phyloP scores from a whole-genome alignment of 2,888 invertebrate species.

The Lasioglossum villosulum region DNA sequence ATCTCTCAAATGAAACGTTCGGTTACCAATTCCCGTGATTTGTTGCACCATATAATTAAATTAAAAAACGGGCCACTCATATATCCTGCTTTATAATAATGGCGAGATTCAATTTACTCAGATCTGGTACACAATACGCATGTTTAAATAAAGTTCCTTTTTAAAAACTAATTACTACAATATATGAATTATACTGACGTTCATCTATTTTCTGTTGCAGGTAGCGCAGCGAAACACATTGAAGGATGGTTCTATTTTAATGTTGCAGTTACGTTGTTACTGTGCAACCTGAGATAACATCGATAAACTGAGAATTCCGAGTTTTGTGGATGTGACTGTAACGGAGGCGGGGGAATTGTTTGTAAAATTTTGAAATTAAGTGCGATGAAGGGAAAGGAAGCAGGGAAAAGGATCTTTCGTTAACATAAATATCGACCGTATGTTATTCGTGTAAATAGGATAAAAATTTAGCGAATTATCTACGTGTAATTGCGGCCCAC shows the following conservation, averaged over 20 bases:
- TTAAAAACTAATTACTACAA: not conserved
- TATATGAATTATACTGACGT: not conserved
- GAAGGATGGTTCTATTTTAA: slow-evolving; percentile 76
- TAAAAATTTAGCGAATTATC: slow-evolving; percentile 79
- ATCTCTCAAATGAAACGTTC: not conserved
- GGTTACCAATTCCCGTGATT: not conserved
- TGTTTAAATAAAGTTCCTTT: not conserved
- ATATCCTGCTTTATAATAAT: not conserved
- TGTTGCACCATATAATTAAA: not conserved
- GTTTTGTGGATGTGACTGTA: slow-evolving; percentile 74
- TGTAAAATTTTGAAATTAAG: slow-evolving; percentile 78
- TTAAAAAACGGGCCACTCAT: not conserved
- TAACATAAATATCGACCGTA: slow-evolving; percentile 78
- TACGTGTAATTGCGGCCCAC: slow-evolving; percentile 66
- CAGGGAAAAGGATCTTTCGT: slow-evolving; percentile 72
- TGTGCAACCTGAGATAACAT: slow-evolving; percentile 82
- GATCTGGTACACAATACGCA: not conserved
- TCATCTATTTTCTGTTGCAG: slow-evolving; percentile 68
- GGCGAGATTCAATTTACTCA: not conserved
- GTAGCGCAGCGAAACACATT: slow-evolving; percentile 72
- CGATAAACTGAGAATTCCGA: slow-evolving; percentile 71
- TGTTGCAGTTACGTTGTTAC: slow-evolving; percentile 71
- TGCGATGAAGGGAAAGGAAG: slow-evolving; percentile 51
- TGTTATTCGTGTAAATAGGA: slow-evolving; percentile 84
- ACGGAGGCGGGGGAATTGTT: slow-evolving; percentile 69